Base-by-base conservation (phyloP, 2,888 invertebrate genomes). In the Papilio protenor region DNA sequence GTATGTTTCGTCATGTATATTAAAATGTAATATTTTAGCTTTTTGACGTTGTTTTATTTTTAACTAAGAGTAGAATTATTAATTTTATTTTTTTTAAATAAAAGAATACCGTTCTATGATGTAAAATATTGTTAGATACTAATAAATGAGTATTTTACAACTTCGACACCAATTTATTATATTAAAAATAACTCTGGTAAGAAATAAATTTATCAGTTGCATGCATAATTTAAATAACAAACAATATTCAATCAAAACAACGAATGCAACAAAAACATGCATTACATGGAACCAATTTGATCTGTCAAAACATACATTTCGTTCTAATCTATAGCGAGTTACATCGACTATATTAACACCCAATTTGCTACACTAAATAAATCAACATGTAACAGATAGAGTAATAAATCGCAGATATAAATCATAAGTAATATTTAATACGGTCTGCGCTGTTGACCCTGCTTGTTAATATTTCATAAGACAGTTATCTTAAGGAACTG, bases 351-450 rank as follows among this genome's bases (percentile, higher is more conserved):
- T 47, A 75, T 78, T 76, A 75, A 73, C 75, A 73, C 72, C 78
- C 57, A 75, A 78, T 75, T 73, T 73, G 78, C 66, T 47, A 75
- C 75, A 75, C 78, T 47, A 55, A 49, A 78, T 78, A 78, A 78
- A 78, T 78, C 78, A 78, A 66, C 27, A 40, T 69, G 33, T 64
- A 78, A 76, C 73, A 57, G 78, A 75, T 78, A 72, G 33, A 66
- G 78, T 69, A 64, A 78, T 78, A 76, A 73, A 78, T 76, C 33
- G 72, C 55, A 18, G 47, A 33, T 66, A 78, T 76, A 76, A 78
- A 78, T 78, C 72, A 78, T 57, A 76, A 18, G 55, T 49, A 40
- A 59, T 75, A 59, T 75, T 75, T 33, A 78, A 78, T 75, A 73
- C 33, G 27, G 57, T 14, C 47, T 45, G 55, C 52, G 27, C n/a